phyloP scores from a whole-genome alignment of 1,140 invertebrate genomes.

The Drosophila ficusphila region DNA sequence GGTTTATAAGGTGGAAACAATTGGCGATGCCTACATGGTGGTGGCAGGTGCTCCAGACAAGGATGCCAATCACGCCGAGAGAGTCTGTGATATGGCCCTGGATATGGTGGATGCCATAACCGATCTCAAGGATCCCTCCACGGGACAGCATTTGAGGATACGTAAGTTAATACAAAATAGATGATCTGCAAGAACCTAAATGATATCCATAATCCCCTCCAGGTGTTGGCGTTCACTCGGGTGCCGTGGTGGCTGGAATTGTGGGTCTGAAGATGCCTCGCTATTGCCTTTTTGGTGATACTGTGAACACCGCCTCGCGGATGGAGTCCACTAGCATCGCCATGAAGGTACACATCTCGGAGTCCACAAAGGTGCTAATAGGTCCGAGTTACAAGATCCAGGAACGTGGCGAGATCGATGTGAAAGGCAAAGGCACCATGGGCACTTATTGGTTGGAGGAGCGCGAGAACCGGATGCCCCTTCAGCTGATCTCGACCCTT shows the following conservation, averaged over 20 bases:
- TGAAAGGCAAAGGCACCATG: constrained; percentile 95
- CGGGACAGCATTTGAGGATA: constrained; percentile 94
- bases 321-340: constrained; percentile 96
- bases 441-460: constrained; percentile 96
- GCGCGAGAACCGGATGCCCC: constrained; percentile 86
- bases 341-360: constrained; percentile 97
- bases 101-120: constrained; percentile 98
- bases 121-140: constrained; percentile 95
- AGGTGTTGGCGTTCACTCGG: constrained; percentile 93
- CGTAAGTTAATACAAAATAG: constrained; percentile 81
- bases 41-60: constrained; percentile 97
- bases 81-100: constrained; percentile 97
- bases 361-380: constrained; percentile 92
- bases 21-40: constrained; percentile 98
- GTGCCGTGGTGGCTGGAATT: constrained; percentile 96
- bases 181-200: not conserved
- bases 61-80: constrained; percentile 94
- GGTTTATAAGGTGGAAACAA: constrained; percentile 99
- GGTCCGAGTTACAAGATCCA: constrained; percentile 90
- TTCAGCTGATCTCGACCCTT: constrained; percentile 79
- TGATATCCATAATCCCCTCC: not conserved
- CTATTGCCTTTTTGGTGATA: constrained; percentile 93
- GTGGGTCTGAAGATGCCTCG: constrained; percentile 97
- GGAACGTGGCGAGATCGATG: constrained; percentile 92
- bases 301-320: constrained; percentile 95